Conservation (phyloP, 2,797 vertebrate species). For the Lagodon rhomboides region DNA sequence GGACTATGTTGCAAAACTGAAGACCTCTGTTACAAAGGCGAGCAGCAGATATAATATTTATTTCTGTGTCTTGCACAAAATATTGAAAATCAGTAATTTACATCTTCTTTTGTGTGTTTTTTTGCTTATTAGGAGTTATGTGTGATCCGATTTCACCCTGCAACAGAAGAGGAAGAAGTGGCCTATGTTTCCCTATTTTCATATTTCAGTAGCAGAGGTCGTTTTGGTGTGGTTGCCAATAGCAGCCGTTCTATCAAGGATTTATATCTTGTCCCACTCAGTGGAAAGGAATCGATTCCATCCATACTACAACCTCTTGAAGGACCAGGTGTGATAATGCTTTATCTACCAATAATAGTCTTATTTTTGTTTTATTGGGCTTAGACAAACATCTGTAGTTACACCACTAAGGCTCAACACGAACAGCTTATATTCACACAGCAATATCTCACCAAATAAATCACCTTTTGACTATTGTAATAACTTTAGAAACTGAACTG, state of each 20-base stretch:
- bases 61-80: neutral
- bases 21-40: constrained; percentile 96
- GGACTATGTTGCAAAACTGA: constrained; percentile 97
- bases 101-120: constrained; percentile 35
- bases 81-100: neutral
- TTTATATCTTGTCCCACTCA: constrained; percentile 96
- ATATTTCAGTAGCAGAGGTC: constrained; percentile 98
- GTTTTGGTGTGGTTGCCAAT: constrained; percentile 97
- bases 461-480: neutral
- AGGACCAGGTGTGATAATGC: constrained; percentile 92
- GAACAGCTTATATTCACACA: neutral
- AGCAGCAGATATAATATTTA: constrained; percentile 24
- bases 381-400: neutral
- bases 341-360: neutral
- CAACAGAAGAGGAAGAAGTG: constrained; percentile 97
- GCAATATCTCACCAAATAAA: neutral
- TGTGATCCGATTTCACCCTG: constrained; percentile 96
- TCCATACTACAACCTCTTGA: constrained; percentile 95
- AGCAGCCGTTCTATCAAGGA: constrained; percentile 95
- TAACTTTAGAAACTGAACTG: neutral
- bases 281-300: constrained; percentile 93
- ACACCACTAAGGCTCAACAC: neutral
- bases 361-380: constrained; percentile 7
- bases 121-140: constrained; percentile 90
- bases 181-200: constrained; percentile 99